A percentile compares a stretch with the other conserved stretches of the same genome.
phyloP scores from a whole-genome alignment of 2,888 invertebrate species.

The Agrotis ipsilon region DNA sequence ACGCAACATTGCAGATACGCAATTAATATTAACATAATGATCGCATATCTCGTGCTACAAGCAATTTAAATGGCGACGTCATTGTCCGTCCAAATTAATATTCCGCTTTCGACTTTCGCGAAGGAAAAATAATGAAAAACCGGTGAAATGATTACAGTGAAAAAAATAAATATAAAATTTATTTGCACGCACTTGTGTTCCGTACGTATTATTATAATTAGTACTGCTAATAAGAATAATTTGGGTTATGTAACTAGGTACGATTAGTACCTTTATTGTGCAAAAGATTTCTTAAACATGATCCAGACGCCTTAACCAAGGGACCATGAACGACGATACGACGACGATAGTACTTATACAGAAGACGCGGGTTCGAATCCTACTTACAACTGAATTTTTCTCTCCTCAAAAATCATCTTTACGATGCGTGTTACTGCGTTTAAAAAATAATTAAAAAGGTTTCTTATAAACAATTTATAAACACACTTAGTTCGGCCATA shows the following conservation, averaged over 20 bases:
- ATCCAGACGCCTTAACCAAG: too few species aligned
- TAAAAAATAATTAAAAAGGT: too few species aligned
- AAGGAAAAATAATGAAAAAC: constrained; percentile 64
- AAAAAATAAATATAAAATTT: constrained; percentile 25
- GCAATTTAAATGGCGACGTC: constrained; percentile 63
- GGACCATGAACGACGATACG: too few species aligned
- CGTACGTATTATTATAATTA: constrained; percentile 36
- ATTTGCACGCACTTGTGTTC: constrained; percentile 37
- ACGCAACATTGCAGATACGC: constrained; percentile 62
- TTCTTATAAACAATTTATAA: constrained; percentile 2
- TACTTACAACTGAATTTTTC: too few species aligned
- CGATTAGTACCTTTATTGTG: too few species aligned
- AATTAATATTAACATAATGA: constrained; percentile 70
- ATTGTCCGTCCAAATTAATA: constrained; percentile 61
- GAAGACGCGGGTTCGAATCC: too few species aligned
- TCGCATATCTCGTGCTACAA: constrained; percentile 64
- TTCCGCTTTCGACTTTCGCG: constrained; percentile 76
- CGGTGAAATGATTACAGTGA: constrained; percentile 42
- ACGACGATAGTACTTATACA: too few species aligned
- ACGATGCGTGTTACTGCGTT: too few species aligned
- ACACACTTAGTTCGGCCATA: background rate
- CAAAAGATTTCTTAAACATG: too few species aligned
- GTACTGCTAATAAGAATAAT: constrained; percentile 15
- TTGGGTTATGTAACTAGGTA: constrained; percentile 4
- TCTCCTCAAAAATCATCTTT: too few species aligned